A percentile compares a stretch with the other conserved stretches of the same genome.
These are phyloP conservation scores for Cheilosia soror DNA, from an alignment of 2,888 invertebrate species.

Conservation along the genomic window DNA sequence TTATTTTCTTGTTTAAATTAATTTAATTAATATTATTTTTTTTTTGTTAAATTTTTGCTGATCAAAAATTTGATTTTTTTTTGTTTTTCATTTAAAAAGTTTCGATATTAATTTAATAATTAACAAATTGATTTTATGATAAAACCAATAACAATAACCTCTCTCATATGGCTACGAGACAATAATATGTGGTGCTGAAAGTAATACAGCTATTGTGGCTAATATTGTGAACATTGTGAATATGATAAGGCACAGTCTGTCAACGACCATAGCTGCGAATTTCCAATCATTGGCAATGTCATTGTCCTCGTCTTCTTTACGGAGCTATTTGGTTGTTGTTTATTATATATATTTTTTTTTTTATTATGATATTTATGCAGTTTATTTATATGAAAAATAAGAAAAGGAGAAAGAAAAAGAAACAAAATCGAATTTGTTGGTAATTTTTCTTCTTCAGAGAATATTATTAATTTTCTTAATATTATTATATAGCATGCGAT, in stretches of 20 bases:
- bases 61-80: conserved; percentile 74
- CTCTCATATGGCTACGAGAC: conserved; percentile 85
- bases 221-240: conserved; percentile 99
- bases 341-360: conserved; percentile 48
- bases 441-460: conserved; percentile 9
- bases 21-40: conserved; percentile 76
- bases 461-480: conserved; percentile 17
- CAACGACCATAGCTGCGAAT: conserved; percentile 99
- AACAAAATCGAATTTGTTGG: conserved; percentile 37
- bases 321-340: conserved; percentile 86
- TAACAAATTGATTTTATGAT: conserved; percentile 85
- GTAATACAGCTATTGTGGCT: conserved; percentile 98
- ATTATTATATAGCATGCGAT: not conserved
- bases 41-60: conserved; percentile 76
- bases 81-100: conserved; percentile 83
- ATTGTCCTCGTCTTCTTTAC: conserved; percentile 96
- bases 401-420: conserved; percentile 57
- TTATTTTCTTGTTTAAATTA: conserved; percentile 77
- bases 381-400: conserved; percentile 6
- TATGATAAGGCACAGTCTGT: conserved; percentile 99
- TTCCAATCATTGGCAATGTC: conserved; percentile 99
- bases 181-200: conserved; percentile 94
- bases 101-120: conserved; percentile 85
- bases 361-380: conserved; percentile 27
- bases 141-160: conserved; percentile 85